Conservation (phyloP, 2,797 vertebrate genomes). For the Epinephelus awoara region DNA sequence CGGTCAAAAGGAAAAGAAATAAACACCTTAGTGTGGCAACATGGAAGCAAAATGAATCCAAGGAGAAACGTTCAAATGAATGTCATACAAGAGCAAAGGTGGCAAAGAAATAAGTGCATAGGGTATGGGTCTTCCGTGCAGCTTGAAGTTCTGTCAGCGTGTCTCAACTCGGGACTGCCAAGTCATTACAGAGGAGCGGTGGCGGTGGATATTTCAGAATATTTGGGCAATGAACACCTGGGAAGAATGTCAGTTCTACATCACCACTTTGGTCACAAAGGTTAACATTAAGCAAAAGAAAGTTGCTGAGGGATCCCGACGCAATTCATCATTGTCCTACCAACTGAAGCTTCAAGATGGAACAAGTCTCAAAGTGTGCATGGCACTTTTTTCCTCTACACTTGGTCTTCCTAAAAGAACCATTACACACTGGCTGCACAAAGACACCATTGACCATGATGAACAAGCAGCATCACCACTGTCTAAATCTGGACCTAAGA, state of each 20-base stretch:
- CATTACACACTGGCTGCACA: slow-evolving; percentile 5
- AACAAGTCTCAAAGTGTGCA: neutral
- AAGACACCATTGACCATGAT: slow-evolving; percentile 6
- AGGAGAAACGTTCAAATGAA: slow-evolving; percentile 31
- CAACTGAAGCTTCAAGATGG: slow-evolving; percentile 23
- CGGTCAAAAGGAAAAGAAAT: slow-evolving; percentile 13
- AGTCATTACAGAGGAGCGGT: slow-evolving; percentile 25
- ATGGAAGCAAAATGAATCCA: slow-evolving; percentile 33
- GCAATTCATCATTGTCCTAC: slow-evolving; percentile 15
- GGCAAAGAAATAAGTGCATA: slow-evolving; percentile 25
- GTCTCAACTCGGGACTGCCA: slow-evolving; percentile 28
- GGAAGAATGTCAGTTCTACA: slow-evolving; percentile 14
- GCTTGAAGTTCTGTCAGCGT: neutral
- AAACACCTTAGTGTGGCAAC: slow-evolving; percentile 10
- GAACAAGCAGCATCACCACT: neutral
- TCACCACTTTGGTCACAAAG: slow-evolving; percentile 25
- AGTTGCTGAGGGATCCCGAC: slow-evolving; percentile 29
- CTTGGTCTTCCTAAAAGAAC: slow-evolving; percentile 34
- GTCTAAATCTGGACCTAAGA: slow-evolving; percentile 33
- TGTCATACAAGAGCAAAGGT: slow-evolving; percentile 8
- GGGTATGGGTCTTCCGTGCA: slow-evolving; percentile 30
- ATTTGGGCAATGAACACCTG: slow-evolving; percentile 31
- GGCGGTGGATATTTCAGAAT: slow-evolving; percentile 33
- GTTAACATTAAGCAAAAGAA: slow-evolving; percentile 27
- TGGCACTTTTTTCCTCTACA: slow-evolving; percentile 29